Evolutionary conservation across 2,113 vertebrate genomes (phyloP).

Genomic region (Campylomormyrus tamandua): DNA sequence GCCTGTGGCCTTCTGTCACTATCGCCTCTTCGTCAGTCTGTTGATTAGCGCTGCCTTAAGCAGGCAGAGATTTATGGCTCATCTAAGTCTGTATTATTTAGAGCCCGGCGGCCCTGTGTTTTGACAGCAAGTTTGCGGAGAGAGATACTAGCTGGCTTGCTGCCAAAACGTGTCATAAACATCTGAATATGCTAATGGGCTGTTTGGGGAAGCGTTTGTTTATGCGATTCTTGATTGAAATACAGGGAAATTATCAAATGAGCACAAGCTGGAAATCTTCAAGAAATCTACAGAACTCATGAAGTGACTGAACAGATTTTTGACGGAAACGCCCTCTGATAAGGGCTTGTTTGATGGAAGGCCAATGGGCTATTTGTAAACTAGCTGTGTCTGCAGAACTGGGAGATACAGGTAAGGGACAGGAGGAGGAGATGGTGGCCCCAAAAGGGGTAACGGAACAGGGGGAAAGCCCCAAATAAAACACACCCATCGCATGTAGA

Average conservation of each 20-base stretch:
- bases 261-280: background rate
- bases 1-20: background rate
- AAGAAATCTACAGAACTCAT: background rate
- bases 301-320: background rate
- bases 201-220: slow-evolving; percentile 26
- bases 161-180: slow-evolving; percentile 51
- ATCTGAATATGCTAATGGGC: slow-evolving; percentile 56
- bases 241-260: background rate
- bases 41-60: background rate
- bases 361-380: slow-evolving; percentile 20
- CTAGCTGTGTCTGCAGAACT: background rate
- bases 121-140: background rate
- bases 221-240: background rate
- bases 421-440: background rate
- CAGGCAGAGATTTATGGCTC: slow-evolving; percentile 1
- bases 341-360: slow-evolving; percentile 37
- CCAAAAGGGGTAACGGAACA: background rate
- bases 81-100: background rate
- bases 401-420: background rate
- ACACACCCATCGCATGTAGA: background rate
- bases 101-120: background rate
- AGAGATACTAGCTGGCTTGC: background rate
- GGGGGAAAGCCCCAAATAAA: background rate
- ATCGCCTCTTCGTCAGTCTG: background rate
- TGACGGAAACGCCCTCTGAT: slow-evolving; percentile 15